Base-by-base conservation (phyloP, 2,797 vertebrate species). In the Dromococcyx pavoninus region DNA sequence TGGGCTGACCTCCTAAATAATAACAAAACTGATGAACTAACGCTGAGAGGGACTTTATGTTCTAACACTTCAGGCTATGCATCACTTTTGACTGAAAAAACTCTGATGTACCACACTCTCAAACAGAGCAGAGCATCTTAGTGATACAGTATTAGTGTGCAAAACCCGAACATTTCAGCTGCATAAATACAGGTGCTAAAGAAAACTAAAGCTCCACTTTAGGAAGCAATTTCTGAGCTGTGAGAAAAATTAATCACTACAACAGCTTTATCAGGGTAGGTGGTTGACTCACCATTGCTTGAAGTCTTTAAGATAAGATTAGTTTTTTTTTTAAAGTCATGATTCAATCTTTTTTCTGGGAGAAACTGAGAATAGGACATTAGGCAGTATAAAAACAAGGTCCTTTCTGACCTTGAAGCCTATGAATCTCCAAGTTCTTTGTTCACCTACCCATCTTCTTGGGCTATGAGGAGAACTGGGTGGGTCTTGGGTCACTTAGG, bases 211-310 rank as follows among this genome's bases (percentile, higher is more conserved):
- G 83, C 86, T 94, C 86, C 74, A 93, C 77, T 94, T 94, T 88
- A 95, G 81, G 88, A 96, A 96, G 92, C 88, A 96, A 95, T 95
- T 95, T 95, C 88, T 9, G 6, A 95, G 77, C 92, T 92, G 90
- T 85, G 77, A 95, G 74, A 86, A 96, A 95, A 96, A 96, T 93
- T 95, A 96, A 96, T 96, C 83, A 95, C 90, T 82, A 79, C 56
- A 91, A 95, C 80, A 92, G 92, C 94, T 96, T 96, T 96, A 96
- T 95, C 88, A 86, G 92, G 93, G 93, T 95, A 96, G 90, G 94
- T 96, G 91, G 93, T 95, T 95, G 95, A 95, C 92, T 95, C 94
- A 96, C 93, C 57, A 95, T 93, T 94, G 84, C 95, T 96, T 50
- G 37, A 95, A 94, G 77, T 95, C 94, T 95, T 94, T 61, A 93